Base-by-base conservation (phyloP, 2,113 vertebrate genomes). In the Toxostoma redivivum region DNA sequence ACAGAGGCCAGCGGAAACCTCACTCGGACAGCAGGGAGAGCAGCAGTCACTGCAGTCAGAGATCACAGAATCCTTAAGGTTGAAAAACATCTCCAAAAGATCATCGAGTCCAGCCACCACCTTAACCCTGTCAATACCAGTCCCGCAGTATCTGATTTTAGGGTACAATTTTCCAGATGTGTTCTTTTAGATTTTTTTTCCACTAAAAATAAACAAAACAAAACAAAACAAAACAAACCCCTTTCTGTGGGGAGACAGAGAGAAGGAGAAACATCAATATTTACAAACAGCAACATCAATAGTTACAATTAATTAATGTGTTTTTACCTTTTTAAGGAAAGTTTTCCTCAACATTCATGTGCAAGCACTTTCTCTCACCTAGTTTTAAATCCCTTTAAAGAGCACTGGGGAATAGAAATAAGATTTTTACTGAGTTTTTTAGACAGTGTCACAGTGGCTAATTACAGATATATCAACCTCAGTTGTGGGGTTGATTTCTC, bases 201-300 rank as follows among this genome's bases (percentile, higher is more conserved):
- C 15, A 31, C 48, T 13, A 48, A 35, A 17, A 74, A 54, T 28
- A 62, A 54, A 62, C 9, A n/a, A 71, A 70, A 42, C 17, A 33
- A 47, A 56, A 10, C 8, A 12, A 23, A 47, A 24, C 15, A 50
- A 27, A 57, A 58, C 24, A 64, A 35, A 1, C 0, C 0, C 10
- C 25, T 15, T 90, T 82, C 28, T 62, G 4, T 2, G 67, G 31
- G 4, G 31, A 80, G 16, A 88, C 1, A 5, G 9, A 23, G n/a
- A 67, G 10, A 61, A 67, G 38, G 28, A 54, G 22, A 37, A 94
- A 48, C 42, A 81, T 50, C 16, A n/a, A 9, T 50, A 40, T 14
- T 60, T 72, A 93, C 3, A 57, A 70, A 86, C 20, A 72, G 3
- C 13, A 70, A 5, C n/a, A 58, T 65, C 33, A 70, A 35, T n/a